Conservation (phyloP, 1,140 invertebrate species). For the Bombus sylvicola region DNA sequence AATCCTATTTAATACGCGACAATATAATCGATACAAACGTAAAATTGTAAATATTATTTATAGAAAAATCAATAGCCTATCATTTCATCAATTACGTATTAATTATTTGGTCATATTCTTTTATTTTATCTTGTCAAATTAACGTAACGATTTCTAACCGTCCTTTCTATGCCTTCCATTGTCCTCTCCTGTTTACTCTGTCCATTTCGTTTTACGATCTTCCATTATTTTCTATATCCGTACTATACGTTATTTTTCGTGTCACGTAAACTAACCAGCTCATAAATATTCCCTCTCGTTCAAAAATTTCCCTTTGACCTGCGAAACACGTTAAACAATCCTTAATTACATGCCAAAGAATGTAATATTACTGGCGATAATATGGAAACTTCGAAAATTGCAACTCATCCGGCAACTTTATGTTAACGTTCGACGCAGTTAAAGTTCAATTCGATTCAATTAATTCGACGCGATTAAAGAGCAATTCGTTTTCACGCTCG, state of each 20-base stretch:
- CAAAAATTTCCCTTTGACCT: neutral
- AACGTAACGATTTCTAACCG: too few species aligned
- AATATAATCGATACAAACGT: neutral
- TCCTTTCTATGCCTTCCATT: too few species aligned
- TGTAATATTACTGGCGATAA: neutral
- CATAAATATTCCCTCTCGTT: neutral
- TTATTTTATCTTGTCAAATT: too few species aligned
- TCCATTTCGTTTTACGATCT: too few species aligned
- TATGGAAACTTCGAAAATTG: neutral
- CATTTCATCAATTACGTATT: too few species aligned
- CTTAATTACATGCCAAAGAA: neutral
- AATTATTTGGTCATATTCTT: too few species aligned
- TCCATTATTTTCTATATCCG: neutral
- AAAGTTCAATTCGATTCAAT: neutral
- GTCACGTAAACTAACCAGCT: neutral
- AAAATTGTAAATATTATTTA: neutral
- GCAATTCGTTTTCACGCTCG: neutral
- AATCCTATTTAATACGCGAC: neutral
- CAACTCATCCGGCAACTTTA: neutral
- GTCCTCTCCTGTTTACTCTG: neutral
- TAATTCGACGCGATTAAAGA: slow-evolving; percentile 1
- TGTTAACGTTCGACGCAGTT: neutral
- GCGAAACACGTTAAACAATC: neutral
- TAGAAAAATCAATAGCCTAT: neutral
- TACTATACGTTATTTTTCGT: too few species aligned